Conservation (phyloP, 2,797 vertebrate species). For the Sardinella longiceps region DNA sequence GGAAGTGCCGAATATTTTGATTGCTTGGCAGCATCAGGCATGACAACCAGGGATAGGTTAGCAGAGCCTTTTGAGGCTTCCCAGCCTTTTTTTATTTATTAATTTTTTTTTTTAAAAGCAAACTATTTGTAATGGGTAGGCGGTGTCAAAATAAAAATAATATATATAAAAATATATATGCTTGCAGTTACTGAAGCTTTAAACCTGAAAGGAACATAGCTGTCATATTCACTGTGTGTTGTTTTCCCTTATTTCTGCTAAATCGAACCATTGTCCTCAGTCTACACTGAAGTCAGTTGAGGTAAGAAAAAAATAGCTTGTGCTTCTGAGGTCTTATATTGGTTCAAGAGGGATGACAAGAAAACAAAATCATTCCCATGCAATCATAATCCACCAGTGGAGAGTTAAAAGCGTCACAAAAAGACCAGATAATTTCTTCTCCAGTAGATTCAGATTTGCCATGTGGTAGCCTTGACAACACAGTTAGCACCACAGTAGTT, state of each 20-base stretch:
- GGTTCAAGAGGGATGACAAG: neutral
- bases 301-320: neutral
- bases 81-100: neutral
- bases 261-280: neutral
- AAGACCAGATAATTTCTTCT: slow-evolving; percentile 42
- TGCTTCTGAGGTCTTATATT: neutral
- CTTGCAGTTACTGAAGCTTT: neutral
- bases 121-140: neutral
- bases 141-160: neutral
- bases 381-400: neutral
- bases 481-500: slow-evolving; percentile 52
- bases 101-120: neutral
- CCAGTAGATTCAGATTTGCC: slow-evolving; percentile 45
- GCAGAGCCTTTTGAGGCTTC: neutral
- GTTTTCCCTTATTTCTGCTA: neutral
- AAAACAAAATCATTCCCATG: neutral
- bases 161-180: neutral
- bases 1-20: slow-evolving; percentile 4
- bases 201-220: neutral
- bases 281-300: neutral
- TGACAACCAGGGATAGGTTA: neutral
- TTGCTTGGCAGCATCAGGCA: neutral
- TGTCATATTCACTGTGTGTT: neutral
- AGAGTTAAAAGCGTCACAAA: neutral
- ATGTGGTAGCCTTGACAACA: slow-evolving; percentile 71